Conservation (phyloP, 2,113 vertebrate species). For the Lontra canadensis region DNA sequence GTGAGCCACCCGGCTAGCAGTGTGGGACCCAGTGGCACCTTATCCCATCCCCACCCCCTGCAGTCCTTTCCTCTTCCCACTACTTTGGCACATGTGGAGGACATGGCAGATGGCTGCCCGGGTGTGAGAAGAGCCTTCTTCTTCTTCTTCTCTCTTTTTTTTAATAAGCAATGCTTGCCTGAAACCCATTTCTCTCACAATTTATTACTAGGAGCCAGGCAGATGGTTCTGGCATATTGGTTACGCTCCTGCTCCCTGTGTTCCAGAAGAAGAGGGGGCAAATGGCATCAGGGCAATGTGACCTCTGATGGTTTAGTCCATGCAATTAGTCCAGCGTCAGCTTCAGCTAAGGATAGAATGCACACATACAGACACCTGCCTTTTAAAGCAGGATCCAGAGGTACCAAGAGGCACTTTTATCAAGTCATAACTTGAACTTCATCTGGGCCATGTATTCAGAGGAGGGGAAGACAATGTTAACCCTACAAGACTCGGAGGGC, state of each 20-base stretch:
- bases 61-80: background rate
- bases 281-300: background rate
- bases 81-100: slow-evolving; percentile 70
- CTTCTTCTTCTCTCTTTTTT: background rate
- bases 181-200: slow-evolving; percentile 62
- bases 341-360: background rate
- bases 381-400: background rate
- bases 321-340: background rate
- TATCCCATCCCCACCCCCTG: background rate
- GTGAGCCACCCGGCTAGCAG: background rate
- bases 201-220: slow-evolving; percentile 78
- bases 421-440: background rate
- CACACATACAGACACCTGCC: too few species aligned
- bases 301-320: background rate
- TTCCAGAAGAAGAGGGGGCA: slow-evolving; percentile 71
- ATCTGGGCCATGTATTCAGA: background rate
- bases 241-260: slow-evolving; percentile 59
- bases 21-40: background rate
- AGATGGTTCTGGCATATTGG: slow-evolving; percentile 74
- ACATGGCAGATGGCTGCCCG: slow-evolving; percentile 71
- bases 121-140: slow-evolving; percentile 54
- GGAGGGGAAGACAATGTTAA: background rate
- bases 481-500: background rate
- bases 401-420: background rate
- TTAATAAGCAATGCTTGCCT: slow-evolving; percentile 44